A percentile compares a stretch with the other conserved stretches of the same genome.
Evolutionary conservation across 92 coral and sea anemone species (phyloP).

Genomic region (Phenganax subtilis): DNA sequence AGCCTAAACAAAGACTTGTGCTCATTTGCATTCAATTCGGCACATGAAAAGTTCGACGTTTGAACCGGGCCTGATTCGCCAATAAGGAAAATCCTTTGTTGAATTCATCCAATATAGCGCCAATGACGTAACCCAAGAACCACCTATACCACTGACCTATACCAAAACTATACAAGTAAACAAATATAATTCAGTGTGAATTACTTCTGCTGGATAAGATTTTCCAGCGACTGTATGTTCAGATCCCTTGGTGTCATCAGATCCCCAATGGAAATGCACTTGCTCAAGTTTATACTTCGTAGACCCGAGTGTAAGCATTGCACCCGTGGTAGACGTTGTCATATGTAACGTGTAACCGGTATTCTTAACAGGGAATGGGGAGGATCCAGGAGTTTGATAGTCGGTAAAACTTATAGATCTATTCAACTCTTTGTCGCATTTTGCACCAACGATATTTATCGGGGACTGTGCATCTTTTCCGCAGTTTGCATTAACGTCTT

Average conservation of each 20-base stretch:
- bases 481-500: neutral
- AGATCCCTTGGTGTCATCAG: neutral
- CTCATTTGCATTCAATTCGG: too few species aligned
- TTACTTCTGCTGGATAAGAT: constrained; percentile 11
- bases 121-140: too few species aligned
- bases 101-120: too few species aligned
- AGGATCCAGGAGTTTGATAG: neutral
- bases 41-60: too few species aligned
- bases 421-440: neutral
- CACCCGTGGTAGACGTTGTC: neutral
- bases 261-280: constrained; percentile 28
- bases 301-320: neutral
- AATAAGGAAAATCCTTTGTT: too few species aligned
- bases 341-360: neutral
- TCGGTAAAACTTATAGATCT: neutral
- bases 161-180: too few species aligned
- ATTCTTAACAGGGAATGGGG: neutral
- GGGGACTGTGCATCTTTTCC: neutral
- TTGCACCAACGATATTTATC: neutral
- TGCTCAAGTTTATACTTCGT: neutral
- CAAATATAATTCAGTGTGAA: too few species aligned
- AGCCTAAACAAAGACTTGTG: too few species aligned
- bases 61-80: too few species aligned
- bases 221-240: neutral
- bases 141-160: too few species aligned